Evolutionary conservation across 2,113 vertebrate genomes (phyloP), one percentile per base, ranked within the genome.

Genomic region (Motacilla tschutschensis): DNA sequence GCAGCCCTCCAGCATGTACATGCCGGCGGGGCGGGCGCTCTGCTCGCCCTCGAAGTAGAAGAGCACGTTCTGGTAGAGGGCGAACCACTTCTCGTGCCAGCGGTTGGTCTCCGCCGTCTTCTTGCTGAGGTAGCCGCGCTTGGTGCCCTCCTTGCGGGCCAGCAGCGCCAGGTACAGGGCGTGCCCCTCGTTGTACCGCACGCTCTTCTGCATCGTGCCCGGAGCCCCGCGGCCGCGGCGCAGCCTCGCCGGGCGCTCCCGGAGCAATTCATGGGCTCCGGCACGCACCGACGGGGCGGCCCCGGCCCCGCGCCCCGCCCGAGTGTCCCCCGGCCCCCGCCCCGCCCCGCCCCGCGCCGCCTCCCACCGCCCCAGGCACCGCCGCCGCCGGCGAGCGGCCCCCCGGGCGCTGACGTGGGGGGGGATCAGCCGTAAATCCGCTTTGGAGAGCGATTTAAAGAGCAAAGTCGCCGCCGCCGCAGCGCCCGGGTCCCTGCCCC

Each of bases 1-100:
- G 97, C 99, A 99, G 78, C 99, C 99, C 85, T 99, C 99, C 97
- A 99, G 96, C 97, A 99, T 97, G 95, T 99, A 99, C 95, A 99
- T 98, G 96, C 98, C 99, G 13, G 98, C 97, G 28, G 99, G 98
- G 46, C 98, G 97, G 78, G 98, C 93, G 95, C 98, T 99, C 92
- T 99, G 98, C 95, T 99, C 99, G 75, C 97, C 97, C 90, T 99
- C 99, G 95, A 99, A 99, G 97, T 99, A 99, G 96, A 99, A 99
- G 28, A 99, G 97, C 67, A 99, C 95, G 96, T 99, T 99, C 85
- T 99, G 99, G 94, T 99, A 98, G 18, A 99, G 98, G 12, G 98
- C 98, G 95, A 99, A 99, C 97, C 98, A 99, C 97, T 98, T 99
- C 71, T 99, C 99, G 89, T 99, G 98, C 99, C 99, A 99, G 79